These are phyloP conservation scores for Electrophaes corylata DNA, from an alignment of 2,888 invertebrate genomes.

Conservation along the genomic window DNA sequence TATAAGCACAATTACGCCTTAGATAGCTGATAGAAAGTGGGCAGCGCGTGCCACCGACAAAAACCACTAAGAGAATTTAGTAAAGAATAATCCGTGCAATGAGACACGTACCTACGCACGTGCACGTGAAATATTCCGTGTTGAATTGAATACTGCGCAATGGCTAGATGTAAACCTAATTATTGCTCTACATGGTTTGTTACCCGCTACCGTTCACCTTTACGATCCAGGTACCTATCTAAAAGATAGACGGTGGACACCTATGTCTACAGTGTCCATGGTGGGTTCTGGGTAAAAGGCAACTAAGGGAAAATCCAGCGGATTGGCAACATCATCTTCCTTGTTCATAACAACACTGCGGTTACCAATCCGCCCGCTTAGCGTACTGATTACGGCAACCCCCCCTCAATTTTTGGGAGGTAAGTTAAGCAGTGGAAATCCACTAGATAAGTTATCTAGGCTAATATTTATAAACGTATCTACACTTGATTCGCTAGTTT, in stretches of 20 bases:
- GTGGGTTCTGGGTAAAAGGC: no score
- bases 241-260: no score
- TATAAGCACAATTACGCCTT: constrained; percentile 73
- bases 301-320: no score
- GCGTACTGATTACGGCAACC: no score
- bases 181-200: constrained; percentile 47
- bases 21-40: constrained; percentile 75
- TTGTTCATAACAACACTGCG: no score
- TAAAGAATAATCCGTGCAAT: constrained; percentile 79
- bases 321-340: no score
- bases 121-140: constrained; percentile 76
- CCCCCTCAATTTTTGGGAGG: no score
- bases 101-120: constrained; percentile 74
- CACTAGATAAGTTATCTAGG: no score
- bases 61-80: constrained; percentile 69
- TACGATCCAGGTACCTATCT: no score
- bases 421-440: no score
- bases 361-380: no score
- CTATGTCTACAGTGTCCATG: no score
- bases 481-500: constrained; percentile 40
- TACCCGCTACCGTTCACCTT: constrained; percentile 61
- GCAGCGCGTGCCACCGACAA: constrained; percentile 74
- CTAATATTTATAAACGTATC: not conserved
- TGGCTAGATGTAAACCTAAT: constrained; percentile 69
- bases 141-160: constrained; percentile 73